phyloP scores from a whole-genome alignment of 2,797 vertebrate species.

The Hemitrygon akajei region DNA sequence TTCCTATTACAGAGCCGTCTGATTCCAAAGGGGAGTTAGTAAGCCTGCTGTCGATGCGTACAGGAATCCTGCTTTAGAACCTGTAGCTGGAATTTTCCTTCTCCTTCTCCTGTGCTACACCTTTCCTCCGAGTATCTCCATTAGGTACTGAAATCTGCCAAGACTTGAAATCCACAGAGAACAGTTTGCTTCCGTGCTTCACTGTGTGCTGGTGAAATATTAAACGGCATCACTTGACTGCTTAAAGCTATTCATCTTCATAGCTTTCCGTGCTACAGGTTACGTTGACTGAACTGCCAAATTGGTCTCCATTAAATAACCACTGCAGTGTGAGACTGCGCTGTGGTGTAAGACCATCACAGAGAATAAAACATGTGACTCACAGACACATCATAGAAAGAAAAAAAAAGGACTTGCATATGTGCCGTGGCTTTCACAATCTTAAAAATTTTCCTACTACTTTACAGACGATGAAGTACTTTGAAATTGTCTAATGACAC shows the following conservation, averaged over 20 bases:
- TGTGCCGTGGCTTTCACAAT: too few relatives aligned
- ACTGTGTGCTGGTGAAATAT: background rate
- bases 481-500: too few relatives aligned
- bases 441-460: too few relatives aligned
- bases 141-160: too few relatives aligned
- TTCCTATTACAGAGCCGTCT: background rate
- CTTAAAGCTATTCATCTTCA: conserved; percentile 17
- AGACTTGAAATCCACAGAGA: background rate
- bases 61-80: background rate
- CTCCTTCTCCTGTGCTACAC: background rate
- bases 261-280: background rate
- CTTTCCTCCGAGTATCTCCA: background rate
- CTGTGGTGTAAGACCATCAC: background rate
- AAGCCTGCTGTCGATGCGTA: background rate
- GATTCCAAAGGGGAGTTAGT: background rate
- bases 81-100: background rate
- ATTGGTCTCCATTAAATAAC: conserved; percentile 28
- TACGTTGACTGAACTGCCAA: conserved; percentile 30
- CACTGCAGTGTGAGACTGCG: conserved; percentile 19
- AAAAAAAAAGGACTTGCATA: background rate
- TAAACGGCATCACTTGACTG: background rate
- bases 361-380: background rate
- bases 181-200: background rate
- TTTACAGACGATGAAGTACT: too few relatives aligned
- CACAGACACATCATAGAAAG: background rate